A percentile compares a stretch with the other conserved stretches of the same genome.
phyloP scores from a whole-genome alignment of 2,888 invertebrate species.

The Agonopterix arenella region DNA sequence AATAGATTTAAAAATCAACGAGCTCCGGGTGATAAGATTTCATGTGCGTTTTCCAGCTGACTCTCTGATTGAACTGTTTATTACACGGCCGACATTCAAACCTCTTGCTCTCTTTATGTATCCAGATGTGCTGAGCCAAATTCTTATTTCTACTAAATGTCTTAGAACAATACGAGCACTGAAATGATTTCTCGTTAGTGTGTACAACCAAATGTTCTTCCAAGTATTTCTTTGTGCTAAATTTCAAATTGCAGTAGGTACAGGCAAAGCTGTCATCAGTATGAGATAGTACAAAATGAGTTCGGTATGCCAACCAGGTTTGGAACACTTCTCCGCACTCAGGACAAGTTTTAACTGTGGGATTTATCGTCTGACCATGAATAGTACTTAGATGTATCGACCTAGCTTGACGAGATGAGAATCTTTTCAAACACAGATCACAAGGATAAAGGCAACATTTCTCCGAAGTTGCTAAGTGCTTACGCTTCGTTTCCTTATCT shows the following conservation, averaged over 20 bases:
- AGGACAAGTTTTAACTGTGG: slow-evolving; percentile 40
- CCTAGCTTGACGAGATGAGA: slow-evolving; percentile 54
- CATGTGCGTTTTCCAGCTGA: slow-evolving; percentile 52
- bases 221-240: slow-evolving; percentile 33
- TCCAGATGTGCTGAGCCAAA: slow-evolving; percentile 59
- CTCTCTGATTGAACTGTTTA: slow-evolving; percentile 58
- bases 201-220: slow-evolving; percentile 65
- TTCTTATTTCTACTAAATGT: slow-evolving; percentile 65
- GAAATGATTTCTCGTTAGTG: slow-evolving; percentile 60
- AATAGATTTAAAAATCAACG: slow-evolving; percentile 16
- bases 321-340: slow-evolving; percentile 43
- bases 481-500: slow-evolving; percentile 33
- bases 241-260: slow-evolving; percentile 46
- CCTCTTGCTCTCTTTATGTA: slow-evolving; percentile 50
- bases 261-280: slow-evolving; percentile 48
- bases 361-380: slow-evolving; percentile 40
- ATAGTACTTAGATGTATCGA: slow-evolving; percentile 40
- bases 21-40: slow-evolving; percentile 43
- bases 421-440: slow-evolving; percentile 47
- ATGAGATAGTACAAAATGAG: slow-evolving; percentile 46
- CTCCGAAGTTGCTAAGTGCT: slow-evolving; percentile 40
- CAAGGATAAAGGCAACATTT: slow-evolving; percentile 52
- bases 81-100: slow-evolving; percentile 47
- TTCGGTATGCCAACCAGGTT: slow-evolving; percentile 42
- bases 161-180: slow-evolving; percentile 65